phyloP scores from a whole-genome alignment of 1,140 invertebrate genomes.

The Epicauta chinensis region DNA sequence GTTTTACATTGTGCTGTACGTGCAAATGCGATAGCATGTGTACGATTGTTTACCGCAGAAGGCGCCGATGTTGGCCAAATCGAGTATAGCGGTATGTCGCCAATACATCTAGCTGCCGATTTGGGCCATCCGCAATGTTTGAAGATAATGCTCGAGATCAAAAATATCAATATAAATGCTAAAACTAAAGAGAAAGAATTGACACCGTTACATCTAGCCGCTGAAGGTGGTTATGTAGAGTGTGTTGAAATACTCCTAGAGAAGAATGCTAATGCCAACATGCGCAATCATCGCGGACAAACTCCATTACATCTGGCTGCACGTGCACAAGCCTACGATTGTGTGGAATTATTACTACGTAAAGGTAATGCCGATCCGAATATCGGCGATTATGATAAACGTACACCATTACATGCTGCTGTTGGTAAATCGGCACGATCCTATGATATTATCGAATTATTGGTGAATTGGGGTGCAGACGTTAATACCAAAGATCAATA shows the following conservation, averaged over 20 bases:
- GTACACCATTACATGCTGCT: constrained; percentile 70
- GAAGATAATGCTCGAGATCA: constrained; percentile 59
- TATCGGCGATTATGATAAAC: constrained; percentile 66
- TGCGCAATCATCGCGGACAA: constrained; percentile 68
- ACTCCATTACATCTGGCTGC: constrained; percentile 73
- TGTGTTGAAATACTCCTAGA: constrained; percentile 65
- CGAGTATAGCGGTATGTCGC: constrained; percentile 64
- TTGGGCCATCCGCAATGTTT: constrained; percentile 64
- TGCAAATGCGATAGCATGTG: constrained; percentile 65
- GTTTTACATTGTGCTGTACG: constrained; percentile 70
- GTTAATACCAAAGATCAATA: constrained; percentile 82
- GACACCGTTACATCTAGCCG: constrained; percentile 72
- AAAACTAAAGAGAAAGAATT: constrained; percentile 61
- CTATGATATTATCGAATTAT: constrained; percentile 66
- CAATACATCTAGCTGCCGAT: constrained; percentile 71
- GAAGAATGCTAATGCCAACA: constrained; percentile 62
- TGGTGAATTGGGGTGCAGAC: constrained; percentile 71
- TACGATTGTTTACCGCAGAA: constrained; percentile 63
- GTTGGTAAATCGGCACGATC: constrained; percentile 68
- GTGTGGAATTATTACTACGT: constrained; percentile 64
- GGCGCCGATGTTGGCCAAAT: constrained; percentile 62
- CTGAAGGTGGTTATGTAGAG: constrained; percentile 68
- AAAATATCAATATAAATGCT: constrained; percentile 54
- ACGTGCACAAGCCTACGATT: constrained; percentile 67
- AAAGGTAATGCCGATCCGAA: constrained; percentile 68